A percentile compares a stretch with the other conserved stretches of the same genome.
Conservation (phyloP, 1,140 invertebrate genomes). For the Ips typographus region DNA sequence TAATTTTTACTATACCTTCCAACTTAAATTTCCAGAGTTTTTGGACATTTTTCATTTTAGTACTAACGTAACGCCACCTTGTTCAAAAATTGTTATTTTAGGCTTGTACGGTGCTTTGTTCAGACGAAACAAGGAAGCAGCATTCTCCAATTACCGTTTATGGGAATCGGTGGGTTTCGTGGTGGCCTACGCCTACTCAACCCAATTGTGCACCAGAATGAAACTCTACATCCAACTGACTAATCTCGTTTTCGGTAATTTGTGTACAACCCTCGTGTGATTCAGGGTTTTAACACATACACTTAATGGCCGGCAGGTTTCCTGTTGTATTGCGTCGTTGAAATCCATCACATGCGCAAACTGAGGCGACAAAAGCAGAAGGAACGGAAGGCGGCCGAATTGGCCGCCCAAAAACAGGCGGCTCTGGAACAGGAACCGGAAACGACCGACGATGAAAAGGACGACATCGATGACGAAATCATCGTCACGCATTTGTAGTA, state of each 20-base stretch:
- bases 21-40: constrained; percentile 1
- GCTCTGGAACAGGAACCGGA: constrained; percentile 57
- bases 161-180: constrained; percentile 94
- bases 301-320: constrained; percentile 61
- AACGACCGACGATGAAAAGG: constrained; percentile 79
- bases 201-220: constrained; percentile 82
- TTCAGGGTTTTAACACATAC: not conserved
- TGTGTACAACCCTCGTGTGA: not conserved
- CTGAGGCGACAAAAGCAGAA: constrained; percentile 67
- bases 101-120: constrained; percentile 91
- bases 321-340: constrained; percentile 78
- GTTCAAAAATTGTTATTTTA: constrained; percentile 49
- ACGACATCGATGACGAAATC: constrained; percentile 82
- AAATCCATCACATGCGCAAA: constrained; percentile 79
- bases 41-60: not conserved
- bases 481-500: constrained; percentile 78
- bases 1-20: no score
- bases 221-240: constrained; percentile 88
- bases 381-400: constrained; percentile 66
- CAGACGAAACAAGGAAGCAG: constrained; percentile 89
- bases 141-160: constrained; percentile 93
- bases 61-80: not conserved
- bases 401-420: constrained; percentile 49
- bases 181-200: constrained; percentile 86
- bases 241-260: constrained; percentile 60